Evolutionary conservation across 2,797 vertebrate species (phyloP), one percentile per base, ranked within the genome.

Genomic region (Ciconia nigra): DNA sequence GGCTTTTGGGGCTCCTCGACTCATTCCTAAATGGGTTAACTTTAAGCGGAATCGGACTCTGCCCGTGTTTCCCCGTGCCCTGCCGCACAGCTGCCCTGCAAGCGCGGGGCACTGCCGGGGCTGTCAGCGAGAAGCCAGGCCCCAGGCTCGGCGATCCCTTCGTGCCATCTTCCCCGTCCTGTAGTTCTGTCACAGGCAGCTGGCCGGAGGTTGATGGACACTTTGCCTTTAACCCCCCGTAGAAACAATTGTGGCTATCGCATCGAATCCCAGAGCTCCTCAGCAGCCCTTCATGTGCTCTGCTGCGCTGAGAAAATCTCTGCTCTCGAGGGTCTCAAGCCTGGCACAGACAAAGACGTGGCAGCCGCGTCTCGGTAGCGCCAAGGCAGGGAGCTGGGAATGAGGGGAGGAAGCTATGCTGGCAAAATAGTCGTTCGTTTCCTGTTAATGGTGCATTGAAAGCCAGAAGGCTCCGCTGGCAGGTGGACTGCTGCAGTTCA

Each of bases 271-370:
- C 11, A 5, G 42, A 58, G 74, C 35, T 42, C 5, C 15, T 37
- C 16, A 7, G 58, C 21, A 44, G 63, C 47, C 37, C 41, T 52
- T 39, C 14, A 0, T 5, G 58, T 18, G 47, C 41, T 81, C 19
- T 46, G 31, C 24, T 55, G 49, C 8, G 58, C 84, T 31, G 41
- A 42, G 83, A 71, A 80, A 42, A 58, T 47, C 74, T 21, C 29
- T 9, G 12, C 37, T 80, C 42, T 22, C 13, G 11, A 9, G 63
- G 63, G 33, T 94, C 66, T 91, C 14, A 2, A 83, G 92, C 33
- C 79, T 90, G 96, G 96, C 90, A 97, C 83, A 93, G 93, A 97
- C 96, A 97, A 97, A 97, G 96, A 94, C 90, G 88, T 95, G 96
- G 93, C 95, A 95, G 92, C 83, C 39, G 15, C 44, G 28, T 69